A percentile compares a stretch with the other conserved stretches of the same genome.
These are phyloP conservation scores for Epiperipatus broadwayi DNA, from an alignment of 2,888 invertebrate species.

Conservation along the genomic window DNA sequence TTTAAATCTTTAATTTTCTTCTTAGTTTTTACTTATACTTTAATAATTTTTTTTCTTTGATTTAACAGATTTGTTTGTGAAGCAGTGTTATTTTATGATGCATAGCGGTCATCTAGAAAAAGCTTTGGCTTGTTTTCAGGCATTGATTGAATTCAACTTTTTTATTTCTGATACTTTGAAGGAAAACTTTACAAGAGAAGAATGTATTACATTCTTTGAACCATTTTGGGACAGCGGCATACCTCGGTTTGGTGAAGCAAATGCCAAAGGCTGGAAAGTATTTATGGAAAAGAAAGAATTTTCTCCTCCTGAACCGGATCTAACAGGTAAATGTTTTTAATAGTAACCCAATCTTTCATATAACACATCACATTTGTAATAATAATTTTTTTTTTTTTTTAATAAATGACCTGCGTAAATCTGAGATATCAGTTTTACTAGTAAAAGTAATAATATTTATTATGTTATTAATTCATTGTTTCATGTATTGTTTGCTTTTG, in stretches of 20 bases:
- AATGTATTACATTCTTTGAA: slow-evolving; percentile 25
- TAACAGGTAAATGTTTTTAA: slow-evolving; percentile 15
- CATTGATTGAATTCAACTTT: slow-evolving; percentile 30
- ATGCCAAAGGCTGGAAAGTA: slow-evolving; percentile 26
- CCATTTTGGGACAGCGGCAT: slow-evolving; percentile 30
- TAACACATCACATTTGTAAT: too few relatives aligned
- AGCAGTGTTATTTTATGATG: slow-evolving; percentile 25
- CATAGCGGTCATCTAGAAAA: slow-evolving; percentile 29
- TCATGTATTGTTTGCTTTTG: too few relatives aligned
- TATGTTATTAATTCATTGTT: too few relatives aligned
- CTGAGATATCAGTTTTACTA: too few relatives aligned
- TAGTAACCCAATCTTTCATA: too few relatives aligned
- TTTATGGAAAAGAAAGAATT: slow-evolving; percentile 19
- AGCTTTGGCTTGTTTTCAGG: slow-evolving; percentile 29
- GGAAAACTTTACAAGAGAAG: slow-evolving; percentile 18
- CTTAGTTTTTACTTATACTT: too few relatives aligned
- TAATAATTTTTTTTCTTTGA: too few relatives aligned
- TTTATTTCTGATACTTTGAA: slow-evolving; percentile 21
- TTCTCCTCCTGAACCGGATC: slow-evolving; percentile 10
- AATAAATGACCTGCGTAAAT: too few relatives aligned
- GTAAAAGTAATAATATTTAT: too few relatives aligned
- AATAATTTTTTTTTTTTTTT: too few relatives aligned
- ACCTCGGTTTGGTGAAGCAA: slow-evolving; percentile 27
- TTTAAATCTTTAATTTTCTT: too few relatives aligned
- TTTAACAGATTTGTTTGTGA: slow-evolving; percentile 26